Percentiles rank a stretch among this genome's conserved stretches.
Conservation (phyloP, 2,888 invertebrate genomes). For the Aphodius granarius region DNA sequence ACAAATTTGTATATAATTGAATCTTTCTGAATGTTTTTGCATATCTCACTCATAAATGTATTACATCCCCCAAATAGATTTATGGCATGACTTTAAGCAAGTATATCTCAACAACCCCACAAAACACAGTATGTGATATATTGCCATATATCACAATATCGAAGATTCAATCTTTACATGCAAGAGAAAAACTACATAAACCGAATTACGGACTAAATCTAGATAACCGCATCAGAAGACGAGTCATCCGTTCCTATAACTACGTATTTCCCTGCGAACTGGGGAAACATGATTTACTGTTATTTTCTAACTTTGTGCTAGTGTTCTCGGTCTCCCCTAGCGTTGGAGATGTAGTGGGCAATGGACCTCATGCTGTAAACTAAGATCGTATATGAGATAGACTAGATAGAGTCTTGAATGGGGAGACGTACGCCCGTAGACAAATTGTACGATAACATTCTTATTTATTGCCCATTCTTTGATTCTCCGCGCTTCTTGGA, state of each 20-base stretch:
- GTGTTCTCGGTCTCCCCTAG: not conserved
- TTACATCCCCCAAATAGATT: not conserved
- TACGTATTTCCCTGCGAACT: not conserved
- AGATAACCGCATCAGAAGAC: constrained; percentile 11
- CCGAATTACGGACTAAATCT: not conserved
- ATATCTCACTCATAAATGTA: no score
- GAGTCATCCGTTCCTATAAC: not conserved
- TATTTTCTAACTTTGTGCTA: not conserved
- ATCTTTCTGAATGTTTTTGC: no score
- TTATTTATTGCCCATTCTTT: constrained; percentile 2
- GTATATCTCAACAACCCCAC: not conserved
- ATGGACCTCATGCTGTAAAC: not conserved
- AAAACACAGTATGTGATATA: not conserved
- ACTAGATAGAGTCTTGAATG: not conserved
- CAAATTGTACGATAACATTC: constrained; percentile 7
- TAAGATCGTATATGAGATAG: constrained; percentile 2
- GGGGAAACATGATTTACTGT: constrained; percentile 12
- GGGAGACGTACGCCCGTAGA: not conserved
- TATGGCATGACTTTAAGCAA: not conserved
- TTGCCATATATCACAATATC: not conserved
- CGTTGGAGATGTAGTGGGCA: not conserved
- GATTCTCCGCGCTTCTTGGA: not conserved
- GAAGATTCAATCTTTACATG: not conserved
- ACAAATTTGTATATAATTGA: no score
- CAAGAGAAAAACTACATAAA: not conserved